Percentiles rank a stretch among this genome's conserved stretches.
Evolutionary conservation across 1,140 invertebrate species (phyloP).

Genomic region (Homalodisca vitripennis): DNA sequence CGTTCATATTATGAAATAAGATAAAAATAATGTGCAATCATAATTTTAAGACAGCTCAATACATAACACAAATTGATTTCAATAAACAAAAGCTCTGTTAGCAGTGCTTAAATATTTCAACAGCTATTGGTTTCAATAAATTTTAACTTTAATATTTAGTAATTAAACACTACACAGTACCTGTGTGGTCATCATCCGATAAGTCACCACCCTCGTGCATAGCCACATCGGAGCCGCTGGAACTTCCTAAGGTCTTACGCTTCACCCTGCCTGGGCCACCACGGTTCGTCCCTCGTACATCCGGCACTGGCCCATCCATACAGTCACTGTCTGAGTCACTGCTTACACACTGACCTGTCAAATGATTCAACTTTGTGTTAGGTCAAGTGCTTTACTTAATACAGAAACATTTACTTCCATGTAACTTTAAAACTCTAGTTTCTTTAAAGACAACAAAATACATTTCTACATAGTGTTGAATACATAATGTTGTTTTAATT

Average conservation of each 20-base stretch:
- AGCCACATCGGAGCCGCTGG: constrained; percentile 62
- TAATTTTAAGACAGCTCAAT: no score
- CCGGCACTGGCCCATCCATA: constrained; percentile 32
- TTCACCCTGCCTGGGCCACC: constrained; percentile 18
- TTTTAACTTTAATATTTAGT: neutral
- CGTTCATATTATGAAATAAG: no score
- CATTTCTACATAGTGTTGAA: no score
- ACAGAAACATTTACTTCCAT: no score
- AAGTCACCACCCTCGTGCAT: constrained; percentile 59
- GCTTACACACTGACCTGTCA: constrained; percentile 27
- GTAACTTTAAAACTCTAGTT: no score
- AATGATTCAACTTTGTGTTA: no score
- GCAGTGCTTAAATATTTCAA: neutral
- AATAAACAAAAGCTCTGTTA: neutral
- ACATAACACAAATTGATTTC: neutral
- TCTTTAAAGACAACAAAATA: no score
- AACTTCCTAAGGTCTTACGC: constrained; percentile 55
- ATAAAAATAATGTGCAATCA: no score
- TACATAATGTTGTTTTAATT: no score
- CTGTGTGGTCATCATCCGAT: constrained; percentile 43
- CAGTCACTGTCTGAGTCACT: constrained; percentile 39
- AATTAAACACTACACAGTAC: neutral
- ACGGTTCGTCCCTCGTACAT: constrained; percentile 30
- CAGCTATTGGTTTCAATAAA: neutral
- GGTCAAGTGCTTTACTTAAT: no score